Evolutionary conservation across 2,113 vertebrate species (phyloP).

Genomic region (Microtus montanus): DNA sequence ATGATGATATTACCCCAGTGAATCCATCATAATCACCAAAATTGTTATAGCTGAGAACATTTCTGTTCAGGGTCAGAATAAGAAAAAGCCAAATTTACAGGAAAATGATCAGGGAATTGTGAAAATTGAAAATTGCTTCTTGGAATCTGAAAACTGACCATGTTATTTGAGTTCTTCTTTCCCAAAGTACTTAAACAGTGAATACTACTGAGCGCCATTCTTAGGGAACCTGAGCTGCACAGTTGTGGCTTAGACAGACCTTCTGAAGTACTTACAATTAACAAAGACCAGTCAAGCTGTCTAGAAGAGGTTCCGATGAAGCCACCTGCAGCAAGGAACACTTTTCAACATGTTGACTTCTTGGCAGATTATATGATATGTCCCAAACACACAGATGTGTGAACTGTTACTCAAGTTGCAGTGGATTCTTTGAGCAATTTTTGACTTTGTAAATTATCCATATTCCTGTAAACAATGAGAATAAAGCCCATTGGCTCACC

Average conservation of each 20-base stretch:
- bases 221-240: neutral
- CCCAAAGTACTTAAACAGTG: no score
- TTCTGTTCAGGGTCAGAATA: neutral
- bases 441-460: neutral
- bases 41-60: neutral
- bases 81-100: neutral
- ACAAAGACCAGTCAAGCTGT: neutral
- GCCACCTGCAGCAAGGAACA: neutral
- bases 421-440: neutral
- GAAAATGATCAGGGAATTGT: neutral
- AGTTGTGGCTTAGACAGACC: no score
- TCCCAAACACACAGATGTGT: no score
- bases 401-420: neutral
- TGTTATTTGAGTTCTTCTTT: no score
- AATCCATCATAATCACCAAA: neutral
- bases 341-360: neutral
- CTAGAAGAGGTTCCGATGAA: neutral
- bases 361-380: fast-evolving
- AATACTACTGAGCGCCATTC: no score
- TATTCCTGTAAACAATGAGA: neutral
- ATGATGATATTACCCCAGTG: neutral
- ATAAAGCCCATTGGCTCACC: neutral
- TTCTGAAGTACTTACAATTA: neutral
- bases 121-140: neutral
- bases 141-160: neutral